Percentiles rank a stretch among this genome's conserved stretches.
These are phyloP conservation scores for Euborellia annulipes DNA, from an alignment of 1,140 invertebrate genomes.

Conservation along the genomic window DNA sequence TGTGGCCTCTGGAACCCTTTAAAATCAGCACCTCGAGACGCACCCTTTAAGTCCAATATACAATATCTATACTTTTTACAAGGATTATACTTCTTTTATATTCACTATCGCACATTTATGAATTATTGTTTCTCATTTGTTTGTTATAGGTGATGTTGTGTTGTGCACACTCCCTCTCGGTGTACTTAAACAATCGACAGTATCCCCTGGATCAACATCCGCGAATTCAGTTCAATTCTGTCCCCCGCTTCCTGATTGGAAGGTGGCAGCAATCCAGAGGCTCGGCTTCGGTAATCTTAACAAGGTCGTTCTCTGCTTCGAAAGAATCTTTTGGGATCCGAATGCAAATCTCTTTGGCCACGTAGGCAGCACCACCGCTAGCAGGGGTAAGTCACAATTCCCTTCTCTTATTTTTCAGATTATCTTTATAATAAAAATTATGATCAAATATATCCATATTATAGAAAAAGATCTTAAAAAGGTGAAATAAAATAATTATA, in stretches of 20 bases:
- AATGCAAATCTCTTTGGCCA: slow-evolving; percentile 93
- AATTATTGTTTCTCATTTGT: too few relatives aligned
- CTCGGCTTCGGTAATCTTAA: slow-evolving; percentile 96
- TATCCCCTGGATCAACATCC: slow-evolving; percentile 25
- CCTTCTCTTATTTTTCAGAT: not conserved
- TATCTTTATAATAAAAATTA: too few relatives aligned
- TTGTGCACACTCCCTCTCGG: slow-evolving; percentile 92
- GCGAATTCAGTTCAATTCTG: slow-evolving; percentile 78
- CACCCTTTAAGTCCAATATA: too few relatives aligned
- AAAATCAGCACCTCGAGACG: too few relatives aligned
- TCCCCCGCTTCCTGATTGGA: slow-evolving; percentile 93
- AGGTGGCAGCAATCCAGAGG: slow-evolving; percentile 78
- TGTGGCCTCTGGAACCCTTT: too few relatives aligned
- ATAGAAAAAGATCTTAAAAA: too few relatives aligned
- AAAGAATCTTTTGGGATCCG: slow-evolving; percentile 94
- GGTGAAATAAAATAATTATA: too few relatives aligned
- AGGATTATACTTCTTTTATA: too few relatives aligned
- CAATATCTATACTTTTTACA: too few relatives aligned
- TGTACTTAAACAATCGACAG: slow-evolving; percentile 77
- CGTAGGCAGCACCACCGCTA: slow-evolving; percentile 89
- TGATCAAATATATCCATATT: too few relatives aligned
- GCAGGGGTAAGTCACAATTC: slow-evolving; percentile 39
- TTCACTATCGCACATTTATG: too few relatives aligned
- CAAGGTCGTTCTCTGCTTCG: slow-evolving; percentile 90
- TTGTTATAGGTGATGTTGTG: slow-evolving; percentile 62